A percentile compares a stretch with the other conserved stretches of the same genome.
These are phyloP conservation scores for Leptinotarsa haldemani DNA, from an alignment of 2,888 invertebrate species.

Conservation along the genomic window DNA sequence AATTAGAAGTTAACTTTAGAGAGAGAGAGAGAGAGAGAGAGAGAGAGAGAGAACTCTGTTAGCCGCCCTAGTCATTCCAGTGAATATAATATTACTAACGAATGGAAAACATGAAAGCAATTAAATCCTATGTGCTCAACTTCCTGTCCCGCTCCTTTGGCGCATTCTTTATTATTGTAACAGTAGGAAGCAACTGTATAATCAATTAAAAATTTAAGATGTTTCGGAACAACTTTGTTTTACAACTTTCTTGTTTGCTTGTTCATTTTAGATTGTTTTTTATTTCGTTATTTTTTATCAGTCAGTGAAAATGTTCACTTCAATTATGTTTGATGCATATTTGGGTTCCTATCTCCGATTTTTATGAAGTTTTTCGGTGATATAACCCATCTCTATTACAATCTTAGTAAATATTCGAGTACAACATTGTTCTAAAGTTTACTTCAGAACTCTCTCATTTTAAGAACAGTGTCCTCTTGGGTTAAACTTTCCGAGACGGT, in stretches of 20 bases:
- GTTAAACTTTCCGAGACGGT: no score
- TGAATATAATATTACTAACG: not conserved
- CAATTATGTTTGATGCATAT: no score
- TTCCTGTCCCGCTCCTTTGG: constrained; percentile 10
- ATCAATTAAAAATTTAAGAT: constrained; percentile 6
- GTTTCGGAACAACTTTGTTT: not conserved
- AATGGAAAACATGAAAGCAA: constrained; percentile 2
- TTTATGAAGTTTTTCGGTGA: no score
- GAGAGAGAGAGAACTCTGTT: not conserved
- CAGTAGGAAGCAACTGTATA: constrained; percentile 1
- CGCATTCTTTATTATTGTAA: constrained; percentile 3
- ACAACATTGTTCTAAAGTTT: no score
- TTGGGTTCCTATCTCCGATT: no score
- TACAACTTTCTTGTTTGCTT: not conserved
- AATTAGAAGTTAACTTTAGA: not conserved
- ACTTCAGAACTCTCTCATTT: no score
- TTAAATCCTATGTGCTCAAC: not conserved
- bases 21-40: not conserved
- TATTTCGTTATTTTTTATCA: not conserved
- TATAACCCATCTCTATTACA: no score
- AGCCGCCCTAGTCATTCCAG: not conserved
- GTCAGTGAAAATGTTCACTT: no score
- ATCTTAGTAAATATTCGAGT: no score
- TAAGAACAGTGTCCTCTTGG: no score
- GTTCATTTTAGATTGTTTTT: not conserved